Percentiles rank a stretch among this genome's conserved stretches.
phyloP scores from a whole-genome alignment of 2,113 vertebrate species.

The Gadus macrocephalus region DNA sequence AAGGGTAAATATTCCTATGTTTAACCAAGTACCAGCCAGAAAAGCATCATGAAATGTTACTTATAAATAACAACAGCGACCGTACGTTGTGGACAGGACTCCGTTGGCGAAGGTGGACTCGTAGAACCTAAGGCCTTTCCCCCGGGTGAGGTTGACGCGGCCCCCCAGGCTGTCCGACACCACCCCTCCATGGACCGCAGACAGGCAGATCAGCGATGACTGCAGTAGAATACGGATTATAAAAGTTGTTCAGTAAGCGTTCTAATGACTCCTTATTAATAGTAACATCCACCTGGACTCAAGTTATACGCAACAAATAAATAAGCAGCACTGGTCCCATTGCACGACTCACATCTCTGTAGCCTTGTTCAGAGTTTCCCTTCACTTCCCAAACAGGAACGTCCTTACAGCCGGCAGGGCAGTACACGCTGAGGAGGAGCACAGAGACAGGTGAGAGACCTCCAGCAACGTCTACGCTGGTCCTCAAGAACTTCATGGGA shows the following conservation, averaged over 20 bases:
- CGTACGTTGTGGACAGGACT: constrained; percentile 78
- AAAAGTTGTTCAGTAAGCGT: neutral
- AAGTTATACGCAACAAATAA: neutral
- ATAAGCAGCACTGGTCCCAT: neutral
- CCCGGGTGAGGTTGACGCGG: constrained; percentile 65
- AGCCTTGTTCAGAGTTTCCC: constrained; percentile 78
- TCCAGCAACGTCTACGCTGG: neutral
- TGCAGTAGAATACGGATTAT: constrained; percentile 31
- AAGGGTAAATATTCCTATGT: neutral
- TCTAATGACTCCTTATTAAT: neutral
- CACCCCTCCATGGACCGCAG: constrained; percentile 78
- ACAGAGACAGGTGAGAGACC: constrained; percentile 5
- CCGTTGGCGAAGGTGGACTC: constrained; percentile 81
- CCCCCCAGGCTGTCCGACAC: constrained; percentile 75
- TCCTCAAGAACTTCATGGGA: neutral
- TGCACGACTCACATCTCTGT: constrained; percentile 79
- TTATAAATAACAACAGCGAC: too few species aligned
- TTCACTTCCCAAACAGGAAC: constrained; percentile 78
- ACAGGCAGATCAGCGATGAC: constrained; percentile 85
- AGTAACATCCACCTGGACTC: too few species aligned
- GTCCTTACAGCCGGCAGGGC: constrained; percentile 80
- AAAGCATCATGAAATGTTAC: neutral
- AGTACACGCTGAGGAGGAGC: constrained; percentile 72
- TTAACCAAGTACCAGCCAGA: neutral
- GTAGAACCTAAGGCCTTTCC: constrained; percentile 78